Evolutionary conservation across 2,888 invertebrate genomes (phyloP).

Genomic region (Coleophora flavipennella): DNA sequence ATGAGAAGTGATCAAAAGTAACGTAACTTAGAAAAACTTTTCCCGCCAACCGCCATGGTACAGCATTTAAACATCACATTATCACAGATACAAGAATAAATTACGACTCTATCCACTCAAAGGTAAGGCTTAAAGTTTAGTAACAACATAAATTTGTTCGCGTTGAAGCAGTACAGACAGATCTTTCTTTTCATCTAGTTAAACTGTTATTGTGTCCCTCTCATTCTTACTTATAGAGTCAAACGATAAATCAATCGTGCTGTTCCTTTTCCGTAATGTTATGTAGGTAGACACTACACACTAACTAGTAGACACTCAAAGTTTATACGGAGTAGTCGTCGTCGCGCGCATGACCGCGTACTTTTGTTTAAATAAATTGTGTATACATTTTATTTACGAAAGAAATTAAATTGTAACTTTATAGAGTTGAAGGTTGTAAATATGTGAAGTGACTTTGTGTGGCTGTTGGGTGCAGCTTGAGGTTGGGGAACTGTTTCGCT

Average conservation of each 20-base stretch:
- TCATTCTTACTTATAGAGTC: slow-evolving; percentile 27
- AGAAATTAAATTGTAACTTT: slow-evolving; percentile 9
- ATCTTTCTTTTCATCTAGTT: slow-evolving; percentile 17
- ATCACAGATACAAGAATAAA: no score
- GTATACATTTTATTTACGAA: slow-evolving; percentile 15
- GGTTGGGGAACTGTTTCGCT: slow-evolving; percentile 16
- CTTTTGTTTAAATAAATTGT: slow-evolving; percentile 34
- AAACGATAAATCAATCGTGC: slow-evolving; percentile 10
- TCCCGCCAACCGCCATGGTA: slow-evolving; percentile 41
- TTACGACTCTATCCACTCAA: neutral
- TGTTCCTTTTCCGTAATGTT: slow-evolving; percentile 21
- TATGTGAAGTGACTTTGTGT: slow-evolving; percentile 34
- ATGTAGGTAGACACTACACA: no score
- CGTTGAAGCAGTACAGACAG: slow-evolving; percentile 17
- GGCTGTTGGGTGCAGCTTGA: slow-evolving; percentile 20
- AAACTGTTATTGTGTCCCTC: slow-evolving; percentile 30
- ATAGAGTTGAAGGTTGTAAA: slow-evolving; percentile 17
- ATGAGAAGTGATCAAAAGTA: slow-evolving; percentile 1
- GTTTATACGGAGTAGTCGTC: slow-evolving; percentile 20
- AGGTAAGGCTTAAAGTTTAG: slow-evolving; percentile 9
- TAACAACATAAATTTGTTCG: neutral
- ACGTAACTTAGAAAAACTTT: slow-evolving; percentile 23
- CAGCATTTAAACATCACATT: slow-evolving; percentile 10
- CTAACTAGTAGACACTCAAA: slow-evolving; percentile 40
- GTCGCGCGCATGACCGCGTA: slow-evolving; percentile 12